Evolutionary conservation across 2,113 vertebrate genomes (phyloP).

Genomic region (Scomber colias): DNA sequence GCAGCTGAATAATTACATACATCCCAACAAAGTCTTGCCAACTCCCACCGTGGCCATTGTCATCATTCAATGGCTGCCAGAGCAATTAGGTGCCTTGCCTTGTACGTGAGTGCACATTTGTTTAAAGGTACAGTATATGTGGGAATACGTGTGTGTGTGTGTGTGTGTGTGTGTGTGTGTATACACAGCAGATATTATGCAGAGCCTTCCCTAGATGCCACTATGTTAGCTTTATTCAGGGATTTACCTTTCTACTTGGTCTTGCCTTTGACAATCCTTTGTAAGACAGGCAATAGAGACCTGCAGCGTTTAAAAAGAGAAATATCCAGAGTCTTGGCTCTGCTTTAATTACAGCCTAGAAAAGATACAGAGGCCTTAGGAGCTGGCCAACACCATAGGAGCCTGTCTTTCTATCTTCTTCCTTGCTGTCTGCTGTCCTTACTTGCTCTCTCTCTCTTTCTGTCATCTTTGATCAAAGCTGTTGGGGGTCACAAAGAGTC

Average conservation of each 20-base stretch:
- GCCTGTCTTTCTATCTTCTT: slow-evolving; percentile 38
- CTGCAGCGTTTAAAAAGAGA: slow-evolving; percentile 17
- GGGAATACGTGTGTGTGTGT: slow-evolving; percentile 16
- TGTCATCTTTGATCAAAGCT: slow-evolving; percentile 73
- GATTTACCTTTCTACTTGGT: slow-evolving; percentile 36
- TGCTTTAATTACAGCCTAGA: slow-evolving; percentile 49
- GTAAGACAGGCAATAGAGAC: slow-evolving; percentile 32
- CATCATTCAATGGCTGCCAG: slow-evolving; percentile 72
- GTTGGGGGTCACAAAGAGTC: slow-evolving; percentile 56
- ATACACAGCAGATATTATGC: slow-evolving; percentile 32
- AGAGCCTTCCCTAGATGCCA: slow-evolving; percentile 49
- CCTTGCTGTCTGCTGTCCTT: slow-evolving; percentile 32
- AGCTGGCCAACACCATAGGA: slow-evolving; percentile 25
- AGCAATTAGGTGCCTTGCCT: slow-evolving; percentile 64
- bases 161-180: slow-evolving; percentile 1
- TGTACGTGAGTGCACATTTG: slow-evolving; percentile 12
- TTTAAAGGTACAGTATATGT: slow-evolving; percentile 40
- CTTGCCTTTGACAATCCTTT: slow-evolving; percentile 49
- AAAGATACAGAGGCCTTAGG: slow-evolving; percentile 26
- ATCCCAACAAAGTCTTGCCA: slow-evolving; percentile 64
- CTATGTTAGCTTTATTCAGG: slow-evolving; percentile 36
- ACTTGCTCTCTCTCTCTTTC: slow-evolving; percentile 42
- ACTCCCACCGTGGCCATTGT: slow-evolving; percentile 68
- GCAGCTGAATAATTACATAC: slow-evolving; percentile 72
- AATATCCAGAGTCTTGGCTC: slow-evolving; percentile 14